A percentile compares a stretch with the other conserved stretches of the same genome.
phyloP scores from a whole-genome alignment of 2,797 vertebrate species.

The Otolemur crassicaudatus region DNA sequence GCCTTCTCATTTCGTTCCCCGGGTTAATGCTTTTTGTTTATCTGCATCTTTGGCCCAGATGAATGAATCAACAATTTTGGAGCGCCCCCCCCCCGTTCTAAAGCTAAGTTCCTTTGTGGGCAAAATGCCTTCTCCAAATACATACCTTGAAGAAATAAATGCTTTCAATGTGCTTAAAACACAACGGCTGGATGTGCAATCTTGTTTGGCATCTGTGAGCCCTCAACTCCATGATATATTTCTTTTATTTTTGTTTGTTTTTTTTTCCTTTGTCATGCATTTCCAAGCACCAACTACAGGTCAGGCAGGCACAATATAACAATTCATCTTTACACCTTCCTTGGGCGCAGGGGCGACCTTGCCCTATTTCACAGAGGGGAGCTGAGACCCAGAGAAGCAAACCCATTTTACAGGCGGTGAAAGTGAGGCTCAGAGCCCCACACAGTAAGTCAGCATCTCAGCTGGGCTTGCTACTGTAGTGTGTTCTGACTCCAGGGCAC shows the following conservation, averaged over 20 bases:
- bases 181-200: too few species aligned
- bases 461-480: background rate
- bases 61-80: slow-evolving; percentile 70
- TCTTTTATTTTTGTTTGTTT: background rate
- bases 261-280: too few species aligned
- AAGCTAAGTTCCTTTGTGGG: background rate
- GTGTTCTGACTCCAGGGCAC: background rate
- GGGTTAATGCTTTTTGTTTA: slow-evolving; percentile 62
- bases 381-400: background rate
- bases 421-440: background rate
- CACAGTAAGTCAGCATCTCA: background rate
- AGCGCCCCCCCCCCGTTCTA: background rate
- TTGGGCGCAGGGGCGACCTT: background rate
- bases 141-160: background rate
- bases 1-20: background rate
- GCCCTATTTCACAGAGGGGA: background rate
- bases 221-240: background rate
- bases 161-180: background rate
- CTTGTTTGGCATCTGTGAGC: background rate
- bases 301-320: background rate
- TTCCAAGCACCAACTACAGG: background rate
- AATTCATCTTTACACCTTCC: background rate
- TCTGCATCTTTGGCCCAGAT: slow-evolving; percentile 54
- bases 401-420: background rate
- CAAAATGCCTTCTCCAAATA: background rate